Base-by-base conservation (phyloP, 2,113 vertebrate species). In the Variabilichromis moorii region DNA sequence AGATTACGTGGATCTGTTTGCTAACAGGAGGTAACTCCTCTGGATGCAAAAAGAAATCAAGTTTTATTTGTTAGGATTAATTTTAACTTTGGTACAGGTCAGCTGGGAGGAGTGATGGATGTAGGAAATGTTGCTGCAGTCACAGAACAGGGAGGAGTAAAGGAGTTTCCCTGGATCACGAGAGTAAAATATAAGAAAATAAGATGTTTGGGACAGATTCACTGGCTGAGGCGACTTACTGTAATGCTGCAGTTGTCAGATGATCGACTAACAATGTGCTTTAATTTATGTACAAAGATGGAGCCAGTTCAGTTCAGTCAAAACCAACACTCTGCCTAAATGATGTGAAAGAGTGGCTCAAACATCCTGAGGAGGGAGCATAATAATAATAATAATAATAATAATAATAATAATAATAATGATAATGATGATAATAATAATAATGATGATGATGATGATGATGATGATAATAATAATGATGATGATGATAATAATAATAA, bases 381-480 rank as follows among this genome's bases (percentile, higher is more conserved):
- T 8, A 1, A 53, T 50, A 50, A 50, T 8, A 4, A 16, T 45
- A 14, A 45, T 45, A 45, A 42, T 13, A 13, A 42, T 12, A 6
- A 12, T 40, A 5, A 42, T 40, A 3, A 42, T 5, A 11, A 40
- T 40, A 1, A 42, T 7, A 3, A 45, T 45, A 1, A 47, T 47
- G 4, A 47, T 16, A 2, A 47, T 35, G 1, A 35, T 37, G 1
- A 35, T 35, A 0, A 37, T 12, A 1, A 42, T 7, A 4, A 47
- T 47, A 0, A 47, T 47, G 0, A 17, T 17, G 0, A 50, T 37
- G 0, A 37, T 37, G 0, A 37, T 37, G 0, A 37, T 37, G 0
- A 37, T 37, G 0, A 40, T 40, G 0, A 40, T 5, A 0, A 11
- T 40, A 0, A 40, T 40, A 1, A 11, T 40, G 0, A 1, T 37